These are phyloP conservation scores for Microtus californicus DNA, from an alignment of 2,797 vertebrate species.

Conservation along the genomic window DNA sequence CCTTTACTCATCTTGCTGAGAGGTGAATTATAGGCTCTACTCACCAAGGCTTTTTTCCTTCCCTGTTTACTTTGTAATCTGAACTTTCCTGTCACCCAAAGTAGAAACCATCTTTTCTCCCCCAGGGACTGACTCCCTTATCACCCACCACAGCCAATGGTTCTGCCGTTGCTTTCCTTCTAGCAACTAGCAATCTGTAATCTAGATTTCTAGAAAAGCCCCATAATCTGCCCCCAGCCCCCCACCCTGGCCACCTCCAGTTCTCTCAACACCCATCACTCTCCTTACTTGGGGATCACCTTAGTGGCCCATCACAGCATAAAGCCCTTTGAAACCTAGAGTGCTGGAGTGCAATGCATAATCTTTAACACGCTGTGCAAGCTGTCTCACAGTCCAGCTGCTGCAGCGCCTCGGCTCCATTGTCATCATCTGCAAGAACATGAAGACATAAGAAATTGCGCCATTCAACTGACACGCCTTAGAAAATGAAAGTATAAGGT, in stretches of 20 bases:
- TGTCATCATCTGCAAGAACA: background rate
- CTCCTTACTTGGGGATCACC: background rate
- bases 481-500: background rate
- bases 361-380: background rate
- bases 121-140: background rate
- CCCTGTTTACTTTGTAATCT: background rate
- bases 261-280: background rate
- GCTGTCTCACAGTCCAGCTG: background rate
- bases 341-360: background rate
- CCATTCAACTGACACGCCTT: background rate
- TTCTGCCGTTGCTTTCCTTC: background rate
- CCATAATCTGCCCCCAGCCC: background rate
- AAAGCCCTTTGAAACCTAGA: background rate
- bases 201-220: conserved; percentile 3
- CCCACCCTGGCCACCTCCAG: background rate
- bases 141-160: too few species aligned
- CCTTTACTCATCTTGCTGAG: background rate
- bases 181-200: background rate
- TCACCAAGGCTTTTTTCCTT: background rate
- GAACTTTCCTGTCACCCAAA: background rate
- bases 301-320: background rate
- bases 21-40: background rate
- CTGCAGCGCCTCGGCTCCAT: background rate
- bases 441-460: background rate
- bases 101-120: background rate